phyloP scores from a whole-genome alignment of 2,888 invertebrate genomes.

The Papilio elwesi region DNA sequence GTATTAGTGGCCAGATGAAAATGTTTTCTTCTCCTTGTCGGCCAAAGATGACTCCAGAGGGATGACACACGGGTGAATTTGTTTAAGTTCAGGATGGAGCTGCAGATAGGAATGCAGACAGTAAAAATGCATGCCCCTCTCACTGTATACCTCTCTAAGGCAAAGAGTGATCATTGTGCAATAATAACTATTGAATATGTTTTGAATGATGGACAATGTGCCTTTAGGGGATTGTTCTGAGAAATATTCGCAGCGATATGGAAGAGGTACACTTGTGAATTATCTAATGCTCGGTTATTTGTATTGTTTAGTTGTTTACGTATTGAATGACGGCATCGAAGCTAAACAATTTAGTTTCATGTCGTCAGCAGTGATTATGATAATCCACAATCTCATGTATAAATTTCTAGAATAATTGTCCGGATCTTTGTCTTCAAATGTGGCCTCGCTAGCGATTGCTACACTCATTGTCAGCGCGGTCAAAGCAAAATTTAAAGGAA shows the following conservation, averaged over 20 bases:
- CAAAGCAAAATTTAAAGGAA: neutral
- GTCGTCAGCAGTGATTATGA: slow-evolving; percentile 10
- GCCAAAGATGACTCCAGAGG: too few species aligned
- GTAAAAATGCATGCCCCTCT: too few species aligned
- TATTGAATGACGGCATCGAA: slow-evolving; percentile 14
- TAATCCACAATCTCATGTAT: slow-evolving; percentile 6
- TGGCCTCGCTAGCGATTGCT: neutral
- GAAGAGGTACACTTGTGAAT: neutral
- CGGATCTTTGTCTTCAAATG: neutral
- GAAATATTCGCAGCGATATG: neutral
- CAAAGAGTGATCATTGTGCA: neutral
- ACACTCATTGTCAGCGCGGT: neutral
- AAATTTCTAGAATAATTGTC: slow-evolving; percentile 17
- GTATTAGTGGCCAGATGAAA: too few species aligned
- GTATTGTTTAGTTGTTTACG: slow-evolving; percentile 12
- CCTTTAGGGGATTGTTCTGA: neutral
- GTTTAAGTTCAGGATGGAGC: too few species aligned
- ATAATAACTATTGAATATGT: neutral
- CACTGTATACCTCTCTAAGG: too few species aligned
- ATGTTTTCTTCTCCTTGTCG: too few species aligned
- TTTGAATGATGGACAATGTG: neutral
- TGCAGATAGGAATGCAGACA: too few species aligned
- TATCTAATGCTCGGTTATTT: slow-evolving; percentile 10
- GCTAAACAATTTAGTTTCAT: slow-evolving; percentile 15
- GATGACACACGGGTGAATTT: too few species aligned